Conservation (phyloP, 2,113 vertebrate genomes). For the human region DNA sequence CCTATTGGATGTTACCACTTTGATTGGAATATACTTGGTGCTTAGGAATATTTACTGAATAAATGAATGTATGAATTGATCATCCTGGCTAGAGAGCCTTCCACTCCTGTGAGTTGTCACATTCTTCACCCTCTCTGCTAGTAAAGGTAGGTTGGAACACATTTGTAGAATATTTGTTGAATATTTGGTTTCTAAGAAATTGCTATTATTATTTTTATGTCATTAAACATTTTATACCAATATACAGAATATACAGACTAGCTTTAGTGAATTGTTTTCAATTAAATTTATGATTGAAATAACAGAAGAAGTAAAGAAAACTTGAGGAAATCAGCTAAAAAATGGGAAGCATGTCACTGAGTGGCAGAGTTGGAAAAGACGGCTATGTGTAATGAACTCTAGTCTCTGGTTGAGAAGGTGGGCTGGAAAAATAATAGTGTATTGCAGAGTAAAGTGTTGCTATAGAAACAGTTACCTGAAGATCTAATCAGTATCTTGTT, state of each 20-base stretch:
- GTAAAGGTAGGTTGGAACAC: background rate
- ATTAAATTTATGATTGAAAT: slow-evolving; percentile 18
- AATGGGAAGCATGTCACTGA: slow-evolving; percentile 31
- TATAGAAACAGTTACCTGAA: slow-evolving; percentile 65
- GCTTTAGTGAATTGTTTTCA: slow-evolving; percentile 34
- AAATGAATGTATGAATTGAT: background rate
- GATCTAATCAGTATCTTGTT: slow-evolving; percentile 62
- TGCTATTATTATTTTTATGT: background rate
- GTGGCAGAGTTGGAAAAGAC: slow-evolving; percentile 5
- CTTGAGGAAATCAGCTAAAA: background rate
- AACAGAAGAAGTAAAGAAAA: background rate
- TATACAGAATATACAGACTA: background rate
- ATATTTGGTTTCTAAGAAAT: slow-evolving; percentile 18
- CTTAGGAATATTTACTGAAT: slow-evolving; percentile 4
- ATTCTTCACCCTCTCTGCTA: background rate
- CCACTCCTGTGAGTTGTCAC: background rate
- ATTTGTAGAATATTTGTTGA: background rate
- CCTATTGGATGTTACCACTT: background rate
- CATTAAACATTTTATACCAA: background rate
- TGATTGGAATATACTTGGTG: background rate
- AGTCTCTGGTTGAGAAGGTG: background rate
- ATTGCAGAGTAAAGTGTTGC: slow-evolving; percentile 60
- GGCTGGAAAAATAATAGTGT: slow-evolving; percentile 57
- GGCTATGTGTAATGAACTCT: slow-evolving; percentile 36
- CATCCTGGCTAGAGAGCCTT: background rate